Conservation (phyloP, 2,797 vertebrate species). For the Gila robusta region DNA sequence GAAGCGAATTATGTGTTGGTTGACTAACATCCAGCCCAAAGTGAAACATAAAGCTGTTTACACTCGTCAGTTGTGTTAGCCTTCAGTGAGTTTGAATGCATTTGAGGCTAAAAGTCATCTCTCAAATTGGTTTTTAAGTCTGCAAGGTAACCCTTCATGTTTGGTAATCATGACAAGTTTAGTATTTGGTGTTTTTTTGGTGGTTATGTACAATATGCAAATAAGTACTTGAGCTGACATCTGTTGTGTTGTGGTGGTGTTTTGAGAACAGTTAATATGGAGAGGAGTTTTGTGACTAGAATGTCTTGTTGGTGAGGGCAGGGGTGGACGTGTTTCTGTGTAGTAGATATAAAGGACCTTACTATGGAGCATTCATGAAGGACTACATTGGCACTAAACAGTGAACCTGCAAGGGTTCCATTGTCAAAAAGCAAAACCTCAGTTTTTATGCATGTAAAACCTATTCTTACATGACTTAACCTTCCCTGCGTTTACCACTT, state of each 20-base stretch:
- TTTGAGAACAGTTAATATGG: constrained; percentile 25
- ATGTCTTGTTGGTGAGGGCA: constrained; percentile 29
- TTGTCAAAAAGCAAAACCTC: constrained; percentile 47
- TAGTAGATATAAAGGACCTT: constrained; percentile 42
- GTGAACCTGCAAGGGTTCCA: constrained; percentile 33
- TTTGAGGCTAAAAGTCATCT: constrained; percentile 17
- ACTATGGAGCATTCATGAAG: constrained; percentile 50
- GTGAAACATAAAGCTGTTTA: constrained; percentile 22
- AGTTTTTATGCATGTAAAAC: constrained; percentile 56
- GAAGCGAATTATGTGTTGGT: background rate
- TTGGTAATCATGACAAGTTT: constrained; percentile 30
- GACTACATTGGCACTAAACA: constrained; percentile 51
- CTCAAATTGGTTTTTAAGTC: constrained; percentile 13
- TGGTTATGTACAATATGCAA: constrained; percentile 49
- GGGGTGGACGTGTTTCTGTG: constrained; percentile 22
- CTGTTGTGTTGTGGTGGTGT: constrained; percentile 44
- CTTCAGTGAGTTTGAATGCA: background rate
- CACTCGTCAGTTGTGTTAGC: background rate
- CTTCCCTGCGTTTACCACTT: constrained; percentile 60
- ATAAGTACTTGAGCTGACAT: constrained; percentile 36
- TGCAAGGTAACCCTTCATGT: constrained; percentile 35
- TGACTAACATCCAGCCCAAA: constrained; percentile 38
- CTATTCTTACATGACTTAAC: constrained; percentile 56
- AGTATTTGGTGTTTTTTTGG: constrained; percentile 42
- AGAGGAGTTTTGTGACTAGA: constrained; percentile 38